Base-by-base conservation (phyloP, 2,888 invertebrate genomes). In the Opisthograptis luteolata region DNA sequence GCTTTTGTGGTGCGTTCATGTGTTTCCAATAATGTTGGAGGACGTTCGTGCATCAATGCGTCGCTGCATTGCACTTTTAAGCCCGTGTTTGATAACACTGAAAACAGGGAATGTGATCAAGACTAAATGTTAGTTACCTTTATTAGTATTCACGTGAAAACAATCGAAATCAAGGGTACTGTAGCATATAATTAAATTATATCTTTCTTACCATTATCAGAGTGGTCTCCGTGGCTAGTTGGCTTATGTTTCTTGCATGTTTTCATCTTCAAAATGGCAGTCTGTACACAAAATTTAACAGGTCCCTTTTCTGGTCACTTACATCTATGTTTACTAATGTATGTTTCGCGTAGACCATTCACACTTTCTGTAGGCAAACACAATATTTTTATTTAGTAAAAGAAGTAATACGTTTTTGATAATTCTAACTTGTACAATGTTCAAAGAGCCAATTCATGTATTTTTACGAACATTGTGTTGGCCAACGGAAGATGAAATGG, bases 361-460 rank as follows among this genome's bases (percentile, higher is more conserved):
- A 86, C 73, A 78, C 77, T 82, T 82, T 87, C 86, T 87, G 85
- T 69, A 70, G 82, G 79, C 77, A 82, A 81, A 83, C 77, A 83
- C 76, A 81, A 79, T 65, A 72, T 76, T 74, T 49, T 6, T 12
- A 48, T 52, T 25, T 13, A 13, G 9, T 9, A 25, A 1, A 15
- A 64, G 62, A 64, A 54, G 10, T 57, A 51, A 32, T 30, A 50
- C 22, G 4, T 52, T 13, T 28, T 53, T 57, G 37, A 25, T 46
- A 37, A 10, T 44, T 42, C 22, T 1, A 30, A 30, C 17, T 55
- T 52, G 31, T 53, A 52, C 66, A 70, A 76, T 76, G 73, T 78
- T 75, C 74, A 60, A 64, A 72, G 68, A 58, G 78, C 81, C 78
- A 81, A 78, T 80, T 77, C 73, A 78, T 69, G 61, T 46, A 28